Conservation (phyloP, 2,113 vertebrate species). For the Meriones unguiculatus region DNA sequence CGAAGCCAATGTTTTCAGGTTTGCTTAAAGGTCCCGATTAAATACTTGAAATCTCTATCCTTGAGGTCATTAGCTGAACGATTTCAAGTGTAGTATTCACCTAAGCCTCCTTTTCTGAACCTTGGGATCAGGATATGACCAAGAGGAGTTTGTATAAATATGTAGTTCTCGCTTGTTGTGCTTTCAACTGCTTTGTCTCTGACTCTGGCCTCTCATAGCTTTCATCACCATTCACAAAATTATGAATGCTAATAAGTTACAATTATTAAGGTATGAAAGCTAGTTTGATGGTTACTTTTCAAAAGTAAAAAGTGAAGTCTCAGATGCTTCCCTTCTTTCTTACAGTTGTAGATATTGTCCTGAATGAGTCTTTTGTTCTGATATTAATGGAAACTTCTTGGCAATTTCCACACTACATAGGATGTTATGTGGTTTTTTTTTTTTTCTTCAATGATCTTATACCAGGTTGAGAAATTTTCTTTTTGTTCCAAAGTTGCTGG, state of each 20-base stretch:
- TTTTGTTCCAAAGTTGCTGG: not conserved
- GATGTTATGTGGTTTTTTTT: not conserved
- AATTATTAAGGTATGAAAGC: not conserved
- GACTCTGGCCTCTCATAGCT: not conserved
- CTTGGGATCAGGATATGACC: not conserved
- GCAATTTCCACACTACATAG: not conserved
- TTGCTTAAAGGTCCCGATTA: not conserved
- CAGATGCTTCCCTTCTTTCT: not conserved
- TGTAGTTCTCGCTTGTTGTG: not conserved
- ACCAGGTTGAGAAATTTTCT: not conserved
- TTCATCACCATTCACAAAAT: not conserved
- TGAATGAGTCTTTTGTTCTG: not conserved
- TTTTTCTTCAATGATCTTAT: not conserved
- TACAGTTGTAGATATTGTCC: not conserved
- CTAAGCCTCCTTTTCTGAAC: not conserved
- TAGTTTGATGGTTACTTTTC: not conserved
- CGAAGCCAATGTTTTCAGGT: not conserved
- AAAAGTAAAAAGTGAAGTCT: not conserved
- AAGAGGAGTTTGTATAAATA: too few species aligned
- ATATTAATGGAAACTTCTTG: not conserved
- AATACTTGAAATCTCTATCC: too few species aligned
- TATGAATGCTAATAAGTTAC: not conserved
- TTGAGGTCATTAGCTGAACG: not conserved
- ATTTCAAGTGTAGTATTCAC: not conserved
- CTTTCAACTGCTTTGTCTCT: not conserved